phyloP scores from a whole-genome alignment of 2,797 vertebrate species.

The Denticeps clupeoides region DNA sequence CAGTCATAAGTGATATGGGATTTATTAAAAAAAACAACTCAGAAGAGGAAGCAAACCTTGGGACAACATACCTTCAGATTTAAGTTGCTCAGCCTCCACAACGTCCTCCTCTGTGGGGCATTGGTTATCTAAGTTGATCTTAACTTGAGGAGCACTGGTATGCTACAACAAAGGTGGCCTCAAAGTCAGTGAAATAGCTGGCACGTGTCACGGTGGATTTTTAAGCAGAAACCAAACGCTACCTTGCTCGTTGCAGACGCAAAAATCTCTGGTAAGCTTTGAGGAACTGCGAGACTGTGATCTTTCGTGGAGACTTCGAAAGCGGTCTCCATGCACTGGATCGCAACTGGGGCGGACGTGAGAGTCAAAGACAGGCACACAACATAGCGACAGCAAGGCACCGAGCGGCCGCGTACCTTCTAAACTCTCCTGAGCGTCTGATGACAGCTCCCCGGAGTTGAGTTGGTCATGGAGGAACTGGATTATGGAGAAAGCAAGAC shows the following conservation, averaged over 20 bases:
- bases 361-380: too few relatives aligned
- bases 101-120: slow-evolving; percentile 67
- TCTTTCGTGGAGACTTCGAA: slow-evolving; percentile 82
- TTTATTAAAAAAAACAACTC: too few relatives aligned
- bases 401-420: slow-evolving; percentile 63
- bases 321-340: slow-evolving; percentile 91
- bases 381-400: neutral
- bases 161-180: slow-evolving; percentile 15
- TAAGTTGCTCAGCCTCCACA: slow-evolving; percentile 78
- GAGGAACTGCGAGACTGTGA: slow-evolving; percentile 63
- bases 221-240: neutral
- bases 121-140: slow-evolving; percentile 40
- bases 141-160: slow-evolving; percentile 49
- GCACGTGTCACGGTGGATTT: neutral
- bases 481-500: slow-evolving; percentile 86
- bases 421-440: slow-evolving; percentile 87
- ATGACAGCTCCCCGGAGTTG: slow-evolving; percentile 63
- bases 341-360: slow-evolving; percentile 67
- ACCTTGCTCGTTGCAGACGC: slow-evolving; percentile 61
- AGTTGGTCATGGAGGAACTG: slow-evolving; percentile 87
- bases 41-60: too few relatives aligned
- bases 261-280: slow-evolving; percentile 81
- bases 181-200: neutral
- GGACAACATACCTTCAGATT: slow-evolving; percentile 70
- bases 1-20: neutral